These are phyloP conservation scores for Cheilosia variabilis DNA, from an alignment of 2,888 invertebrate genomes.

Conservation along the genomic window DNA sequence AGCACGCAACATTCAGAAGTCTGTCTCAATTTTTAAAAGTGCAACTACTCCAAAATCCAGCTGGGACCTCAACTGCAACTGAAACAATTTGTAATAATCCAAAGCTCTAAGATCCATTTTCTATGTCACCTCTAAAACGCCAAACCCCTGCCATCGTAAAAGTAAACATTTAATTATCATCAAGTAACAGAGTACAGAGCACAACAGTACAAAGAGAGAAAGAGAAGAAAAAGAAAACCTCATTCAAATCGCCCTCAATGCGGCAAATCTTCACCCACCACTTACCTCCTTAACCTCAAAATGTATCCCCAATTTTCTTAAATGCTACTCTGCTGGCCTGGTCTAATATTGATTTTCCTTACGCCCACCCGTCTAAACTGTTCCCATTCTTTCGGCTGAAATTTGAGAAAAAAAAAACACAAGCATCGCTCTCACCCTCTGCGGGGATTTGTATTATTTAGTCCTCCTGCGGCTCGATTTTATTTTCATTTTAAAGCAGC, in stretches of 20 bases:
- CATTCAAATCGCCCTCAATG: not conserved
- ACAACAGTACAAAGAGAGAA: no score
- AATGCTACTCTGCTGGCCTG: constrained; percentile 10
- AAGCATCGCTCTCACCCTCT: not conserved
- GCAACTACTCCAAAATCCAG: no score
- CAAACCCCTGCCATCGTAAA: constrained; percentile 26
- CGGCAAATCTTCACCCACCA: constrained; percentile 20
- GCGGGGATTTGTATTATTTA: not conserved
- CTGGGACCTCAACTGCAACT: no score
- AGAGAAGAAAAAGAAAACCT: not conserved
- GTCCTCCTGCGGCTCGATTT: constrained; percentile 6
- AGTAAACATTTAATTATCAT: constrained; percentile 59
- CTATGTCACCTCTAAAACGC: no score
- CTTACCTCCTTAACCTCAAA: constrained; percentile 37
- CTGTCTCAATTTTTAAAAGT: no score
- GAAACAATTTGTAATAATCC: no score
- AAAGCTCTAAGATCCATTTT: not conserved
- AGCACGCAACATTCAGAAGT: no score
- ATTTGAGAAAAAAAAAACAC: constrained; percentile 16
- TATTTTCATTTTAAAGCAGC: constrained; percentile 47
- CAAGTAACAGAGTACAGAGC: constrained; percentile 1
- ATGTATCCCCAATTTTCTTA: constrained; percentile 21
- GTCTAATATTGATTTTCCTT: constrained; percentile 49
- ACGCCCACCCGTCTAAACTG: not conserved
- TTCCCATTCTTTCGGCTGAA: not conserved